phyloP scores from a whole-genome alignment of 2,113 vertebrate genomes.

The Ctenomys sociabilis region DNA sequence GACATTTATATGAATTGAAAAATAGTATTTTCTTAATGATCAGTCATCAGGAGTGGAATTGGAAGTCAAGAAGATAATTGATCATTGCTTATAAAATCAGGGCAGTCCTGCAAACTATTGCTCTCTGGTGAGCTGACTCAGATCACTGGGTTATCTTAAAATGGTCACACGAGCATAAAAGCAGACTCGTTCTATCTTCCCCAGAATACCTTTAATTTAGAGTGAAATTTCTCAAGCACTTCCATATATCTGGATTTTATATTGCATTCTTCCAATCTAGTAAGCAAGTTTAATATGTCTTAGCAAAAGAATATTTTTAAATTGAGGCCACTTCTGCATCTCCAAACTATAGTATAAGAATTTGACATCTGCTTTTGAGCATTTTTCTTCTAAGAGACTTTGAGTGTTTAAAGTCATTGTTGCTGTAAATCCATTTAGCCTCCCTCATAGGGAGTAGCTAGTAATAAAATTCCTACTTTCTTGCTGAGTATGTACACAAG shows the following conservation, averaged over 20 bases:
- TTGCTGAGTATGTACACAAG: not conserved
- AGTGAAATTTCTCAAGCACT: not conserved
- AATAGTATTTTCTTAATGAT: not conserved
- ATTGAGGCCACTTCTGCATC: not conserved
- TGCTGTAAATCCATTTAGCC: not conserved
- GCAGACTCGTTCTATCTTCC: not conserved
- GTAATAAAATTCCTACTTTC: not conserved
- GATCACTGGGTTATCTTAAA: not conserved
- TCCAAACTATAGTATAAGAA: not conserved
- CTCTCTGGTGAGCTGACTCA: not conserved
- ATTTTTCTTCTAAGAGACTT: conserved; percentile 10
- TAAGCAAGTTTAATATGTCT: not conserved
- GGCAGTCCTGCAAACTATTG: not conserved
- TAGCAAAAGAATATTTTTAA: conserved; percentile 17
- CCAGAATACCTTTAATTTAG: not conserved
- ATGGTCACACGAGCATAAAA: not conserved
- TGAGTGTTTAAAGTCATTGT: not conserved
- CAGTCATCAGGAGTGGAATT: not conserved
- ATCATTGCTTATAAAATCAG: not conserved
- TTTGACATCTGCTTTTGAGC: not conserved
- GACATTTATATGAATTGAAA: not conserved
- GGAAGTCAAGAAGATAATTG: not conserved
- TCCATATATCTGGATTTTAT: not conserved
- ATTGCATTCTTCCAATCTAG: not conserved
- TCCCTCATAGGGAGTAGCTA: not conserved